Conservation (phyloP, 2,113 vertebrate species). For the Engystomops pustulosus region DNA sequence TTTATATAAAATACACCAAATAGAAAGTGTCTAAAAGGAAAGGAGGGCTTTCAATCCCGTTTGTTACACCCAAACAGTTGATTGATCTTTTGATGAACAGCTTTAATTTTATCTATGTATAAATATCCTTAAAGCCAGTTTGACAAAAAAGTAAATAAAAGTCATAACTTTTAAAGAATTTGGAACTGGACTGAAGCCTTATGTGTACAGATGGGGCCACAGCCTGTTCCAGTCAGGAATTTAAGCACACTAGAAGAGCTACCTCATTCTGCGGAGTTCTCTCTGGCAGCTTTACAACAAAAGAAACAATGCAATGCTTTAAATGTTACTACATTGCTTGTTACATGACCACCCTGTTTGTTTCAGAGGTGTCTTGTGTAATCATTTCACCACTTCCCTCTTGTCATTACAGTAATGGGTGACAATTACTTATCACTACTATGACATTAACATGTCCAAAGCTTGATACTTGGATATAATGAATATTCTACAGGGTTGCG, state of each 20-base stretch:
- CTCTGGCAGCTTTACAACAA: slow-evolving; percentile 35
- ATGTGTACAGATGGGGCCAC: slow-evolving; percentile 61
- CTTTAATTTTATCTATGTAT: background rate
- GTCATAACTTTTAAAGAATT: slow-evolving; percentile 66
- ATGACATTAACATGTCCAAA: background rate
- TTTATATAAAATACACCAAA: too few relatives aligned
- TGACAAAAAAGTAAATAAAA: slow-evolving; percentile 62
- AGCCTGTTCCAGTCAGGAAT: slow-evolving; percentile 68
- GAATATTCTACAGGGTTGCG: too few relatives aligned
- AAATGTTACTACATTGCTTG: slow-evolving; percentile 33
- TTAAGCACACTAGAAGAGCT: slow-evolving; percentile 53
- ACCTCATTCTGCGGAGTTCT: slow-evolving; percentile 50
- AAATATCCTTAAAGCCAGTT: slow-evolving; percentile 61
- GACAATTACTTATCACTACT: background rate
- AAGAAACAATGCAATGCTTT: slow-evolving; percentile 46
- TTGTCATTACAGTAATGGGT: background rate
- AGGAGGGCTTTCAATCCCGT: too few relatives aligned
- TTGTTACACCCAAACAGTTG: too few relatives aligned
- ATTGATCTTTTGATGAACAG: background rate
- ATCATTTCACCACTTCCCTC: background rate
- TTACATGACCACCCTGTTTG: slow-evolving; percentile 54
- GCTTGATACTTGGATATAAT: too few relatives aligned
- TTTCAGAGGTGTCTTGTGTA: slow-evolving; percentile 10
- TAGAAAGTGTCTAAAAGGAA: background rate
- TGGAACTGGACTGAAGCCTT: slow-evolving; percentile 60